Conservation (phyloP, 2,113 vertebrate species). For the Tonatia bakeri region DNA sequence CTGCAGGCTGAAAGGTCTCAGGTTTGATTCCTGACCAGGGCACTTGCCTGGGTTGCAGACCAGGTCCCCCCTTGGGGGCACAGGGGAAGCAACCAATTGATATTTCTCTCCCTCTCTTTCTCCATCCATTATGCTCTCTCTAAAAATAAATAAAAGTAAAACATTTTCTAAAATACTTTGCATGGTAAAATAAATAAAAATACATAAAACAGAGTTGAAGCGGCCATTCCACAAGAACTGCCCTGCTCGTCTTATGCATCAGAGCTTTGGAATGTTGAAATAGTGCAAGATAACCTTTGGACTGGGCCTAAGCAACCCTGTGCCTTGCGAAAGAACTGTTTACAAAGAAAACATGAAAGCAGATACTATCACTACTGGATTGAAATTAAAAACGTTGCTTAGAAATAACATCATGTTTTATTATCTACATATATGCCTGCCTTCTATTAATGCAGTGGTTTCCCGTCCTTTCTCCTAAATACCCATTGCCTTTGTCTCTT, state of each 20-base stretch:
- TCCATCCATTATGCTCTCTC: too few species aligned
- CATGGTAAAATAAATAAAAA: too few species aligned
- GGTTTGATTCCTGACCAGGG: too few species aligned
- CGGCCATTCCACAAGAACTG: background rate
- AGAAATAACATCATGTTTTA: background rate
- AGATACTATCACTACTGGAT: background rate
- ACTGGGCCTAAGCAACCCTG: background rate
- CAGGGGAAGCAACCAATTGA: too few species aligned
- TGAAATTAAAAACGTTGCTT: background rate
- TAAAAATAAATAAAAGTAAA: too few species aligned
- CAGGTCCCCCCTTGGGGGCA: too few species aligned
- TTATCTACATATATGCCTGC: background rate
- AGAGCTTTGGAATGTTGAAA: background rate
- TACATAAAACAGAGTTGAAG: background rate
- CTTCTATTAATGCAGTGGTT: background rate
- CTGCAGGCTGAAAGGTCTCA: too few species aligned
- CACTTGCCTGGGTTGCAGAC: too few species aligned
- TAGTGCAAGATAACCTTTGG: background rate
- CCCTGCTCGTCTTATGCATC: background rate
- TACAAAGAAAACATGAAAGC: background rate
- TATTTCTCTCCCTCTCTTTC: too few species aligned
- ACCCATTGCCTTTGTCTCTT: background rate
- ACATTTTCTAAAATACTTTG: too few species aligned
- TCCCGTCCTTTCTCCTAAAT: background rate
- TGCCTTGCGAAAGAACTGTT: background rate